A percentile compares a stretch with the other conserved stretches of the same genome.
Evolutionary conservation across 2,113 vertebrate species (phyloP).

Genomic region (Alouatta palliata): DNA sequence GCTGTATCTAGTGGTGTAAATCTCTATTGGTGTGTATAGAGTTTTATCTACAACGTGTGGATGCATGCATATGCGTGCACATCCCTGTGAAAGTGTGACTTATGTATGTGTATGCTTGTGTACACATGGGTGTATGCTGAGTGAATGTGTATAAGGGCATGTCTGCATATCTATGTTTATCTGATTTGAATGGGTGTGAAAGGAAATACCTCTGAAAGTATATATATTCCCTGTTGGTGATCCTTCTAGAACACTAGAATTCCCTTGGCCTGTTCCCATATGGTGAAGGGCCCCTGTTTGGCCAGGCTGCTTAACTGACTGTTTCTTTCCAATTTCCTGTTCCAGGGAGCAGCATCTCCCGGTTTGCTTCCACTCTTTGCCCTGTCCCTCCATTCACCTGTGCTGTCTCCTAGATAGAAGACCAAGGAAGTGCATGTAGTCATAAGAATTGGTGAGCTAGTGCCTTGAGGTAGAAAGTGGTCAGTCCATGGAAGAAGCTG

Average conservation of each 20-base stretch:
- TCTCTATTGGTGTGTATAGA: conserved; percentile 21
- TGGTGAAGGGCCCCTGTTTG: neutral
- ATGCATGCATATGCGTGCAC: neutral
- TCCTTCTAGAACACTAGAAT: conserved; percentile 13
- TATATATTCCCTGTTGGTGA: neutral
- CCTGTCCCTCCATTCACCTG: neutral
- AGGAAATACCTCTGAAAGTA: neutral
- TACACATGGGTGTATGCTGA: neutral
- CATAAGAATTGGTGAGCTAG: neutral
- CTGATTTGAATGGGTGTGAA: neutral
- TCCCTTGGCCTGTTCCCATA: neutral
- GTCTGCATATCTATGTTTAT: neutral
- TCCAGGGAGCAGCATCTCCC: neutral
- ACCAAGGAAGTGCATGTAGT: conserved; percentile 4
- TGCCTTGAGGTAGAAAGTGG: conserved; percentile 35
- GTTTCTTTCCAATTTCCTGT: conserved; percentile 37
- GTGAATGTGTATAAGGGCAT: neutral
- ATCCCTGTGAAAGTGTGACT: neutral
- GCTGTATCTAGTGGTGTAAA: conserved; percentile 13
- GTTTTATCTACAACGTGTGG: neutral
- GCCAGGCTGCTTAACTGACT: neutral
- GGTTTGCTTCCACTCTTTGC: neutral
- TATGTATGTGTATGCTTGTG: neutral
- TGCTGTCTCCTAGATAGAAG: conserved; percentile 2
- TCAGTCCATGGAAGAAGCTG: neutral